A percentile compares a stretch with the other conserved stretches of the same genome.
Conservation (phyloP, 2,113 vertebrate genomes). For the Globicephala melas region DNA sequence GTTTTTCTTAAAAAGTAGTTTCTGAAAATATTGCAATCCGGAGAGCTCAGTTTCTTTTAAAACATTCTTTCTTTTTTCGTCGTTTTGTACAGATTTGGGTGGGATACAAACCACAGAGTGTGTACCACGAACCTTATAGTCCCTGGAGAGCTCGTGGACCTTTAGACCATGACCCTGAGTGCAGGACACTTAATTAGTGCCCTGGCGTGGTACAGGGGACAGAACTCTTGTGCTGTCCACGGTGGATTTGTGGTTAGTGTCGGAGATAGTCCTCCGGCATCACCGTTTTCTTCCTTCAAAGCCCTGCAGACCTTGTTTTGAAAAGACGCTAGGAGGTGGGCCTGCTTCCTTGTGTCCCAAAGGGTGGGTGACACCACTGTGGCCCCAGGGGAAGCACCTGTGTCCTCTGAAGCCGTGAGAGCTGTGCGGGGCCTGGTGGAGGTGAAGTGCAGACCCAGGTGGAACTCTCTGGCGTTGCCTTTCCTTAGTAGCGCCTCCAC, state of each 20-base stretch:
- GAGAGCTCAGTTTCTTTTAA: slow-evolving; percentile 42
- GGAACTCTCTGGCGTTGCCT: too few relatives aligned
- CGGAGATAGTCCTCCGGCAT: not conserved
- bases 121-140: not conserved
- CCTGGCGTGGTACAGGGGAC: rapidly evolving
- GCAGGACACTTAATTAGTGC: rapidly evolving
- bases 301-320: too few relatives aligned
- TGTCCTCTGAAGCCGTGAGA: not conserved
- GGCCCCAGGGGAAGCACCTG: not conserved
- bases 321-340: not conserved
- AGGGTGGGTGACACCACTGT: not conserved
- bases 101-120: not conserved
- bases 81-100: not conserved
- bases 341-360: not conserved
- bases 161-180: not conserved
- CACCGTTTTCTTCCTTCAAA: not conserved
- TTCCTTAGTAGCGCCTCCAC: not conserved
- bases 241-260: rapidly evolving
- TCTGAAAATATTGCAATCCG: slow-evolving; percentile 47
- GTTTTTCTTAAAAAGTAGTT: slow-evolving; percentile 58
- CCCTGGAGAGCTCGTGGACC: not conserved
- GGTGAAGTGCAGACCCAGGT: not conserved
- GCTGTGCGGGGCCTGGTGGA: not conserved
- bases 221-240: rapidly evolving
- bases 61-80: not conserved